Conservation (phyloP, 37 sponge, comb jelly and placozoan genomes). For the Spongilla lacustris region DNA sequence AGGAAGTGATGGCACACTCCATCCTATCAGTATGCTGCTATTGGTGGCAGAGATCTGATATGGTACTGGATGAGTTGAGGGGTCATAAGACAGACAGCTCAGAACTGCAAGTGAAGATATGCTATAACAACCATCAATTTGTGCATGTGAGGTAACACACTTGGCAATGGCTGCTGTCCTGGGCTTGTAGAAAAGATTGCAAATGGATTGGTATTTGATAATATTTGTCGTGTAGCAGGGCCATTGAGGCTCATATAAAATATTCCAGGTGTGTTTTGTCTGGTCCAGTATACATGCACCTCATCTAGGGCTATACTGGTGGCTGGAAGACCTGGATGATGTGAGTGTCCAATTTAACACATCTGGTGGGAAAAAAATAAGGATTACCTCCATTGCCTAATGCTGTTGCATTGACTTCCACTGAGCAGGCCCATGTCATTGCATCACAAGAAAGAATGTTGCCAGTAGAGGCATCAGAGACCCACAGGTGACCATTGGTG, state of each 20-base stretch:
- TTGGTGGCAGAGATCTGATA: slow-evolving; percentile 7
- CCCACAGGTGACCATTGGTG: slow-evolving; percentile 34
- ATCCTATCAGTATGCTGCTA: slow-evolving; percentile 6
- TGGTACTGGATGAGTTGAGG: background rate
- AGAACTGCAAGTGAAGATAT: background rate
- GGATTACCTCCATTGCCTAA: background rate
- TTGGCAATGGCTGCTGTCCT: slow-evolving; percentile 41
- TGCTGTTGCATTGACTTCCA: slow-evolving; percentile 14
- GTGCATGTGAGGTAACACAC: slow-evolving; percentile 5
- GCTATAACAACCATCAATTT: too few species aligned
- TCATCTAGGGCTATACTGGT: slow-evolving; percentile 49
- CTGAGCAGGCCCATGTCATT: background rate
- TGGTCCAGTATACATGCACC: slow-evolving; percentile 66
- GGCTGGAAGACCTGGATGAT: slow-evolving; percentile 26
- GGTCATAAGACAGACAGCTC: background rate
- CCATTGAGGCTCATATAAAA: slow-evolving; percentile 13
- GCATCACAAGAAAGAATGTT: slow-evolving; percentile 44
- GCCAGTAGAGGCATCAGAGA: slow-evolving; percentile 34
- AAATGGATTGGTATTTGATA: slow-evolving; percentile 4
- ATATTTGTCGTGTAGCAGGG: background rate
- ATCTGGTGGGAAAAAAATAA: background rate
- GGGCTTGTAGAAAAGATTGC: slow-evolving; percentile 33
- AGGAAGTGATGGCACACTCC: slow-evolving; percentile 7
- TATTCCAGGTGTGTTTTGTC: background rate
- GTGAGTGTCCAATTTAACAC: background rate